Base-by-base conservation (phyloP, 2,888 invertebrate genomes). In the Drosophila cognata region DNA sequence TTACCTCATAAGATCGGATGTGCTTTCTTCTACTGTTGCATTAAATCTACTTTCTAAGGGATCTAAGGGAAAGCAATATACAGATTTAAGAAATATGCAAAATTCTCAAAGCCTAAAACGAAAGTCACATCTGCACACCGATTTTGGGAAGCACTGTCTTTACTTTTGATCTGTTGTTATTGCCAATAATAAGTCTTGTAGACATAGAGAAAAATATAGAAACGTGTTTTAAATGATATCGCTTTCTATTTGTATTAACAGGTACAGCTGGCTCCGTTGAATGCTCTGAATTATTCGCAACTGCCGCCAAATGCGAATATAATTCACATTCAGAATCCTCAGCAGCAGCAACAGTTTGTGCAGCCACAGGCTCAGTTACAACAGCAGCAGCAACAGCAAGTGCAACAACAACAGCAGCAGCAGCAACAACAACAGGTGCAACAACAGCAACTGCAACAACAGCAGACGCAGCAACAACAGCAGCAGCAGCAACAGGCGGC, bases 211-310 rank as follows among this genome's bases (percentile, higher is more conserved):
- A 21, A 25, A 16, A 16, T 46, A 46, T 25, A 16, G 46, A 46
- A 46, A 46, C 16, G 4, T 29, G 5, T 56, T 36, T 41, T 29
- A 8, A 38, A 18, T 36, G 4, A 13, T 33, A 48, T 38, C n/a
- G 7, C 25, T 31, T 43, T 41, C 2, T n/a, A n/a, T 38, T 71
- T 31, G 0, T 36, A 36, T 51, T 18, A 11, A 53, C 97, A 98
- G 91, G 96, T 98, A 43, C 98, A 98, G 93, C 95, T 98, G 71
- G 95, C 96, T 0, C 96, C 96, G 4, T 93, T 96, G 18, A 94
- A 94, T 51, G 91, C 93, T 48, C 88, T 93, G 62, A 89, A 75
- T 58, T 93, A 83, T 77, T 92, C 91, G 71, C 92, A 91, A 82
- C 69, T 93, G 75, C 92, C 92, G 11, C 87, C 85, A 2, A 92